These are phyloP conservation scores for Sinocyclocheilus anshuiensis DNA, from an alignment of 2,113 vertebrate genomes.

Conservation along the genomic window DNA sequence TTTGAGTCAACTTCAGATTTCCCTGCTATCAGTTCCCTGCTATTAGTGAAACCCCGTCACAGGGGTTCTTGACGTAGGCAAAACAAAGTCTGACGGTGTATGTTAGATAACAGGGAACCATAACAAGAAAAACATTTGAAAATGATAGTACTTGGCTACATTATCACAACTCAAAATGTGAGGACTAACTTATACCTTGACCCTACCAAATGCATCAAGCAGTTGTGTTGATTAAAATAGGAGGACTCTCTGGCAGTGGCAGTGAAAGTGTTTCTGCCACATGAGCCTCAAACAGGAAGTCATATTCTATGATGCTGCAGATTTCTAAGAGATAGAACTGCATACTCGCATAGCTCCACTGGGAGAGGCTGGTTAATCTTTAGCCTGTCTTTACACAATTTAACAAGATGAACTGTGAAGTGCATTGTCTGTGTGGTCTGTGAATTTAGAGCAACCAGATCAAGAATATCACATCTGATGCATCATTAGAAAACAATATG, in stretches of 20 bases:
- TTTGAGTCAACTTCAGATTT: slow-evolving; percentile 6
- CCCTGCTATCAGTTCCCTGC: background rate
- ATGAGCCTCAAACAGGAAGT: background rate
- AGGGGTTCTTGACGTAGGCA: slow-evolving; percentile 6
- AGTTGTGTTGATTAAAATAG: background rate
- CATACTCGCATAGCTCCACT: background rate
- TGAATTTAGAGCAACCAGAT: background rate
- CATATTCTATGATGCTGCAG: background rate
- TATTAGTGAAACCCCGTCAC: background rate
- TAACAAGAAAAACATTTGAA: background rate
- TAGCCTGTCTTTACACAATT: background rate
- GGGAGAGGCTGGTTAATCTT: slow-evolving; percentile 47
- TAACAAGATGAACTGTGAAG: background rate
- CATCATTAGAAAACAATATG: background rate
- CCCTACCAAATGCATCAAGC: background rate
- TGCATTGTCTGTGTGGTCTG: background rate
- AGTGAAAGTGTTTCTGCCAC: background rate
- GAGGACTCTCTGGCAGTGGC: background rate
- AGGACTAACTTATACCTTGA: background rate
- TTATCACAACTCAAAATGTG: background rate
- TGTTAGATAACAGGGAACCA: background rate
- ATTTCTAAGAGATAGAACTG: background rate
- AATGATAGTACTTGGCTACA: background rate
- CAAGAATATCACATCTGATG: background rate
- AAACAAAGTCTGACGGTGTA: background rate